Percentiles rank a stretch among this genome's conserved stretches.
These are phyloP conservation scores for Poliocrania exsul DNA, from an alignment of 2,797 vertebrate genomes.

Conservation along the genomic window DNA sequence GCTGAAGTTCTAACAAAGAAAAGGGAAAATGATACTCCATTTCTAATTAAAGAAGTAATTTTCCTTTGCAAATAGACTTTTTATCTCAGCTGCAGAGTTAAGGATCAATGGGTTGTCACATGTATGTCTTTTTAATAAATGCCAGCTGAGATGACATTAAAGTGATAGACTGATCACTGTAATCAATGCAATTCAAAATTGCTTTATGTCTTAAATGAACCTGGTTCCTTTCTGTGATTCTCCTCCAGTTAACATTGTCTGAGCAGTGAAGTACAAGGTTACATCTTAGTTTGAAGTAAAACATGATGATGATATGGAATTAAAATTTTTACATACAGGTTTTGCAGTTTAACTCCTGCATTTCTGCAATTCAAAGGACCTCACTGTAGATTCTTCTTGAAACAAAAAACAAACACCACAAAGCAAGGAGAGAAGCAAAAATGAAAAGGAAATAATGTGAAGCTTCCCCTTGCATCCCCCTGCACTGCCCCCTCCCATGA, in stretches of 20 bases:
- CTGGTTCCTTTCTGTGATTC: constrained; percentile 40
- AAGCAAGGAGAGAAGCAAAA: not conserved
- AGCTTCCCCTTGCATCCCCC: not conserved
- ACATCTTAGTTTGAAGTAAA: not conserved
- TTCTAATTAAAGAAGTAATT: constrained; percentile 69
- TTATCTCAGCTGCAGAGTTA: constrained; percentile 48
- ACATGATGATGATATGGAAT: not conserved
- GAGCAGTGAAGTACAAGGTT: constrained; percentile 40
- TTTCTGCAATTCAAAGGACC: not conserved
- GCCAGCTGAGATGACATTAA: constrained; percentile 63
- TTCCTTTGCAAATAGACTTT: constrained; percentile 61
- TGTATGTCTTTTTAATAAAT: constrained; percentile 65
- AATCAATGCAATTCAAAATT: constrained; percentile 71
- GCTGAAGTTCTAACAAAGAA: constrained; percentile 37
- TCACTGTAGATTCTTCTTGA: fast-evolving
- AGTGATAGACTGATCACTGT: constrained; percentile 73
- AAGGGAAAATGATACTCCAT: constrained; percentile 45
- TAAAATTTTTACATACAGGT: not conserved
- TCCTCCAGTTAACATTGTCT: constrained; percentile 48
- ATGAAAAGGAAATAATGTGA: not conserved
- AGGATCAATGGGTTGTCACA: constrained; percentile 70
- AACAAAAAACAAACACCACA: too few species aligned
- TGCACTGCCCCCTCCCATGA: not conserved
- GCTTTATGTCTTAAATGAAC: constrained; percentile 63
- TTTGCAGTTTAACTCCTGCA: not conserved